Evolutionary conservation across 2,797 vertebrate genomes (phyloP), one percentile per base, ranked within the genome.

Genomic region (Numenius phaeopus): DNA sequence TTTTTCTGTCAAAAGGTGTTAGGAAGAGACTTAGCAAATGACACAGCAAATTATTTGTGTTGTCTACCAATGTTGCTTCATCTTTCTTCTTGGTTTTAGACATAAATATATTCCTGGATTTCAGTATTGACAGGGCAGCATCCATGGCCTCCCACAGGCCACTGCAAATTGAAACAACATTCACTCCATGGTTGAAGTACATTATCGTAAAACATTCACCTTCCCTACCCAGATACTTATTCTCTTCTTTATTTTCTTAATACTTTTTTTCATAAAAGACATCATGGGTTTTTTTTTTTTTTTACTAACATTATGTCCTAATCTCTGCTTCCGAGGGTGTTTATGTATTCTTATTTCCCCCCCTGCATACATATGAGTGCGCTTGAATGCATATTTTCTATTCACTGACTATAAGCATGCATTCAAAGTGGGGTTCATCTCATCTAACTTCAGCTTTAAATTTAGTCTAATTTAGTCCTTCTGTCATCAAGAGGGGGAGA

Each of bases 41-140:
- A 77, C 42, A 34, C 14, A 83, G 80, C 12, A 80, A 83, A 71
- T 77, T 30, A 62, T 86, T 86, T 87, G 26, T 83, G 20, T 71
- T 82, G 65, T 66, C 70, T 34, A 39, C n/a, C 18, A 24, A 0
- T 44, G 55, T 75, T 80, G 32, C 29, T 86, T 94, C 34, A 7
- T 77, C 37, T 90, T 80, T 81, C 27, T 82, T 64, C 49, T 40
- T 11, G 34, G 34, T 71, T 79, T 82, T 34, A 67, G 44, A 52
- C 29, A 67, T 30, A 70, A 50, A 54, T 47, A 6, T 42, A 40
- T 90, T 89, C n/a, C 72, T 89, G 39, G 66, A 78, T 72, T 83
- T 78, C 59, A 67, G 0, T 61, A 57, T 46, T 0, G 1, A 11
- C 23, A 50, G 39, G 22, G 34, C 34, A 65, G 26, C 14, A 46